Conservation (phyloP, 2,113 vertebrate species). For the Centropus unirufus region DNA sequence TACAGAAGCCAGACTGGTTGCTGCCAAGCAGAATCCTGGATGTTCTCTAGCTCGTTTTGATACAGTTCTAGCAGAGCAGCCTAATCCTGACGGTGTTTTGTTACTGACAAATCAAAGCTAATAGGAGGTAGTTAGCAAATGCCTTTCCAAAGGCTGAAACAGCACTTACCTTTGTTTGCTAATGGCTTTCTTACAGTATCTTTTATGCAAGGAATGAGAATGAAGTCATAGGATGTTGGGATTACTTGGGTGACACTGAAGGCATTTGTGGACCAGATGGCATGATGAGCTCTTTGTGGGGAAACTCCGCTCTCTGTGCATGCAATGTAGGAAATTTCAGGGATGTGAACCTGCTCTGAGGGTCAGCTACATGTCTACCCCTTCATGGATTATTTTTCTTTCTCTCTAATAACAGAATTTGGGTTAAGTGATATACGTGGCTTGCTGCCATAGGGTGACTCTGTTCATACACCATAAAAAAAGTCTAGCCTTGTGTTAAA, state of each 20-base stretch:
- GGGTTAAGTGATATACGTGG: not conserved
- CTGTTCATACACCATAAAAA: not conserved
- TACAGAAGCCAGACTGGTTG: not conserved
- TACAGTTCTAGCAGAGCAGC: not conserved
- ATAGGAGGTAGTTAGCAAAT: not conserved
- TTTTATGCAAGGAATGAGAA: not conserved
- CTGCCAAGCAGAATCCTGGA: not conserved
- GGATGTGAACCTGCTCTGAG: not conserved
- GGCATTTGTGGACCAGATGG: not conserved
- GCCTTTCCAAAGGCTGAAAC: not conserved
- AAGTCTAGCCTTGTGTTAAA: not conserved
- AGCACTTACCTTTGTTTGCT: not conserved
- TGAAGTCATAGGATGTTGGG: not conserved
- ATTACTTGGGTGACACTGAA: not conserved
- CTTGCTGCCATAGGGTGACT: not conserved
- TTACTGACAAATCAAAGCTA: not conserved
- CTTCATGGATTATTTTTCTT: not conserved
- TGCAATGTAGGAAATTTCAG: accelerated
- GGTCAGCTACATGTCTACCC: not conserved
- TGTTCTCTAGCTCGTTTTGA: not conserved
- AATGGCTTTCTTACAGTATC: not conserved
- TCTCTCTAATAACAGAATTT: not conserved
- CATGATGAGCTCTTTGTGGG: not conserved
- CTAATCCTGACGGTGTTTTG: not conserved
- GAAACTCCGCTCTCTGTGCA: not conserved